phyloP scores from a whole-genome alignment of 1,140 invertebrate genomes.

The Papilio machaon region DNA sequence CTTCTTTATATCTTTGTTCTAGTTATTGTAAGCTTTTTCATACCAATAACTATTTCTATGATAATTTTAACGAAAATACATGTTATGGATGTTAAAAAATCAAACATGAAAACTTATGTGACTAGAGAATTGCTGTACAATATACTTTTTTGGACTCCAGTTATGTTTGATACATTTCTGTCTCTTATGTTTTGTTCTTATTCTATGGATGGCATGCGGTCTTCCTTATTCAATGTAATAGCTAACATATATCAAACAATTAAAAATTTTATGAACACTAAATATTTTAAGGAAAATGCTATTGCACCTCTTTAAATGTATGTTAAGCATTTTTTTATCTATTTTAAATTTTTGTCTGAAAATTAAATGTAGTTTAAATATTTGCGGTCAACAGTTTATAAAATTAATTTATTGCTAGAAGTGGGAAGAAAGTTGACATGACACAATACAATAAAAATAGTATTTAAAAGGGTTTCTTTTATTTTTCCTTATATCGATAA shows the following conservation, averaged over 20 bases:
- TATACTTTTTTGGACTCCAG: constrained; percentile 74
- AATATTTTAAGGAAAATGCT: constrained; percentile 72
- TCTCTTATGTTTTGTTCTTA: constrained; percentile 73
- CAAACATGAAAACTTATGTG: constrained; percentile 65
- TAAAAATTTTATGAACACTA: constrained; percentile 75
- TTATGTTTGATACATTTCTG: constrained; percentile 75
- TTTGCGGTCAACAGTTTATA: not conserved
- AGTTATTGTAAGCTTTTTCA: constrained; percentile 68
- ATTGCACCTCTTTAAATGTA: constrained; percentile 55
- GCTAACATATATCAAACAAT: constrained; percentile 76
- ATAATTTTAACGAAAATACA: constrained; percentile 75
- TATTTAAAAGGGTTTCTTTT: not conserved
- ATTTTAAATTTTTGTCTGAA: constrained; percentile 9
- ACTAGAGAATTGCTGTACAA: constrained; percentile 73
- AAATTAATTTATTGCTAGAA: not conserved
- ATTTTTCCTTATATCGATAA: not conserved
- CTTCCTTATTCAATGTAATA: constrained; percentile 67
- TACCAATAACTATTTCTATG: constrained; percentile 72
- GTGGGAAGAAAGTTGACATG: not conserved
- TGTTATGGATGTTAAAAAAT: constrained; percentile 60
- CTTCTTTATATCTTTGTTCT: constrained; percentile 69
- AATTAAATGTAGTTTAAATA: not conserved
- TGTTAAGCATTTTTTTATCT: constrained; percentile 6
- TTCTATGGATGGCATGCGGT: constrained; percentile 63
- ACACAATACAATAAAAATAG: not conserved